Conservation (phyloP, 1,140 invertebrate species). For the Anthonomus grandis region DNA sequence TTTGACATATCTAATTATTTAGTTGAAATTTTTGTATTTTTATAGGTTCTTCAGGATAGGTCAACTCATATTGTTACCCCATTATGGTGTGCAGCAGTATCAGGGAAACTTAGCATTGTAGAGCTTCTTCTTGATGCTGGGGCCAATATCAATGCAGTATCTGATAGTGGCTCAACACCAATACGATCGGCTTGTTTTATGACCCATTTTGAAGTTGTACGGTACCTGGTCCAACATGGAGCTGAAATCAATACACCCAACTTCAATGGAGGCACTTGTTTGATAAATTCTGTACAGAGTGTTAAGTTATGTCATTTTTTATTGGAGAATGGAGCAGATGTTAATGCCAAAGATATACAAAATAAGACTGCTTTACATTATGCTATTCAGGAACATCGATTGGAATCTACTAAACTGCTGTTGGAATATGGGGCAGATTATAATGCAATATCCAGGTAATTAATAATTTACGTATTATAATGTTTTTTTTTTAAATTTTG, state of each 20-base stretch:
- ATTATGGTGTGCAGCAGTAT: conserved; percentile 90
- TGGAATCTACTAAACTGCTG: conserved; percentile 81
- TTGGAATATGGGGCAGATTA: conserved; percentile 78
- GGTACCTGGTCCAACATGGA: conserved; percentile 76
- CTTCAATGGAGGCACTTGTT: conserved; percentile 88
- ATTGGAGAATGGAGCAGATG: conserved; percentile 70
- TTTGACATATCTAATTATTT: neutral
- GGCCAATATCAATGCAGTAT: conserved; percentile 80
- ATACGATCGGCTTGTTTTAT: conserved; percentile 90
- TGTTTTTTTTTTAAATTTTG: neutral
- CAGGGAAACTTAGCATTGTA: conserved; percentile 76
- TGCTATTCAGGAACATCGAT: conserved; percentile 83
- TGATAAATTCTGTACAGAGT: conserved; percentile 91
- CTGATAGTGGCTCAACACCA: conserved; percentile 84
- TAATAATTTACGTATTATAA: neutral
- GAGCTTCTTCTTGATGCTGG: conserved; percentile 74
- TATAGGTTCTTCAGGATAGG: conserved; percentile 40
- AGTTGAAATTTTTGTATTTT: neutral
- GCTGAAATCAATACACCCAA: conserved; percentile 85
- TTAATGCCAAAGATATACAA: conserved; percentile 86
- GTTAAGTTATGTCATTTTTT: conserved; percentile 77
- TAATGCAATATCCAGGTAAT: conserved; percentile 62
- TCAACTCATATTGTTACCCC: conserved; percentile 82
- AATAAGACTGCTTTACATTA: conserved; percentile 92
- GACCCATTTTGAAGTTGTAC: conserved; percentile 81